These are phyloP conservation scores for Idaea aversata DNA, from an alignment of 2,888 invertebrate species.

Conservation along the genomic window DNA sequence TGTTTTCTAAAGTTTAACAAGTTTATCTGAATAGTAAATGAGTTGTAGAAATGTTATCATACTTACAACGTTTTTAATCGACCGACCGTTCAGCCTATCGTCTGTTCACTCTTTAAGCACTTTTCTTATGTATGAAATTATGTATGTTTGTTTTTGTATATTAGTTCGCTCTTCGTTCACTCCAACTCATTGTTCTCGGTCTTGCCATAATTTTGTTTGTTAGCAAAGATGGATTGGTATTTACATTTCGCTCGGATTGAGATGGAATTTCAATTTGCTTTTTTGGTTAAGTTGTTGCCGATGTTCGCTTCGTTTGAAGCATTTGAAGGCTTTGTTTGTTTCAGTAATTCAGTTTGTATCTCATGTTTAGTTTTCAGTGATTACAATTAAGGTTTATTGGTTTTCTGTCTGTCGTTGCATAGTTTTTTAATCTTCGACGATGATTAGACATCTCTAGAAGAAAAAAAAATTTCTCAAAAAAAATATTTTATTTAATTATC, in stretches of 20 bases:
- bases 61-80: neutral
- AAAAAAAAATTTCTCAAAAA: too few species aligned
- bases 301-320: neutral
- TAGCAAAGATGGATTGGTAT: constrained; percentile 21
- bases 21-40: too few species aligned
- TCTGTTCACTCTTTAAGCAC: constrained; percentile 28
- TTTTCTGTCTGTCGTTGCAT: neutral
- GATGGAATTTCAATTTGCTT: constrained; percentile 19
- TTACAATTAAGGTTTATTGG: neutral
- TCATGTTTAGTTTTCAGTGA: neutral
- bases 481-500: too few species aligned
- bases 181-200: constrained; percentile 21
- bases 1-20: too few species aligned
- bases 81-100: constrained; percentile 8
- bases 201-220: constrained; percentile 21
- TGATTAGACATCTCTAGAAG: too few species aligned
- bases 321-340: neutral
- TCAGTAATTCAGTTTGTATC: neutral
- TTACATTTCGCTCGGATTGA: constrained; percentile 21
- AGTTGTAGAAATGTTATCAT: neutral
- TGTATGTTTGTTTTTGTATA: constrained; percentile 36
- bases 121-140: constrained; percentile 35
- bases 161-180: constrained; percentile 25
- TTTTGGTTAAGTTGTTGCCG: constrained; percentile 13
- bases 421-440: too few species aligned